A percentile compares a stretch with the other conserved stretches of the same genome.
Conservation (phyloP, 2,888 invertebrate species). For the Campoletis raptor region DNA sequence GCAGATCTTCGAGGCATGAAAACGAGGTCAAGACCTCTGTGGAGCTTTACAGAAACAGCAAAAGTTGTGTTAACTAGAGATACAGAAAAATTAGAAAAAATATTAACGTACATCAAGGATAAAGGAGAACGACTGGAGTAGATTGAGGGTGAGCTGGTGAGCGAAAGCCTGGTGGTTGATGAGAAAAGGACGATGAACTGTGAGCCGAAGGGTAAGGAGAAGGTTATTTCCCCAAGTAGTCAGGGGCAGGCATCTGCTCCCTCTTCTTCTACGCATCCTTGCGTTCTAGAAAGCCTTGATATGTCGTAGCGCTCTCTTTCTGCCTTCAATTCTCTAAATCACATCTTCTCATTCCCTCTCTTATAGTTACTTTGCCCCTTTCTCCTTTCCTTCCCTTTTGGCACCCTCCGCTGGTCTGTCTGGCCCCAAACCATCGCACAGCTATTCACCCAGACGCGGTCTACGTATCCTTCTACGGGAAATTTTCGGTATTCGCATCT, state of each 20-base stretch:
- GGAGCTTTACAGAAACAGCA: slow-evolving; percentile 48
- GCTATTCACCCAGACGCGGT: slow-evolving; percentile 66
- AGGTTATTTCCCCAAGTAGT: slow-evolving; percentile 77
- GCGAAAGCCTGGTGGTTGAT: slow-evolving; percentile 38
- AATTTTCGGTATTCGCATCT: slow-evolving; percentile 61
- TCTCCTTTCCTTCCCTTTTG: slow-evolving; percentile 45
- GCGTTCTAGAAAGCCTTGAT: slow-evolving; percentile 65
- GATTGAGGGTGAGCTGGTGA: slow-evolving; percentile 31
- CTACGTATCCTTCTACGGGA: slow-evolving; percentile 48
- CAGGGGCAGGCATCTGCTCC: slow-evolving; percentile 77
- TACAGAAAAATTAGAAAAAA: slow-evolving; percentile 50
- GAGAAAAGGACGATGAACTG: slow-evolving; percentile 58
- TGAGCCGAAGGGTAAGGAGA: slow-evolving; percentile 60
- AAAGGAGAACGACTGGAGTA: slow-evolving; percentile 47
- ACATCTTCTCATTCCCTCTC: slow-evolving; percentile 50
- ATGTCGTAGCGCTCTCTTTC: slow-evolving; percentile 54
- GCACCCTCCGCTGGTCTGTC: slow-evolving; percentile 72
- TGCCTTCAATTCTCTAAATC: slow-evolving; percentile 53
- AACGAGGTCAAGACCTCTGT: slow-evolving; percentile 37
- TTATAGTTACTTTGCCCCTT: slow-evolving; percentile 55
- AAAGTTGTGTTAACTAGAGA: slow-evolving; percentile 22
- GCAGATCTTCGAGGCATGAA: background rate
- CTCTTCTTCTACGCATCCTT: slow-evolving; percentile 50
- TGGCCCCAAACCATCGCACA: slow-evolving; percentile 73
- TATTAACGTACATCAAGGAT: slow-evolving; percentile 30